Conservation (phyloP, 1,140 invertebrate genomes). For the Rhopalosiphum maidis region DNA sequence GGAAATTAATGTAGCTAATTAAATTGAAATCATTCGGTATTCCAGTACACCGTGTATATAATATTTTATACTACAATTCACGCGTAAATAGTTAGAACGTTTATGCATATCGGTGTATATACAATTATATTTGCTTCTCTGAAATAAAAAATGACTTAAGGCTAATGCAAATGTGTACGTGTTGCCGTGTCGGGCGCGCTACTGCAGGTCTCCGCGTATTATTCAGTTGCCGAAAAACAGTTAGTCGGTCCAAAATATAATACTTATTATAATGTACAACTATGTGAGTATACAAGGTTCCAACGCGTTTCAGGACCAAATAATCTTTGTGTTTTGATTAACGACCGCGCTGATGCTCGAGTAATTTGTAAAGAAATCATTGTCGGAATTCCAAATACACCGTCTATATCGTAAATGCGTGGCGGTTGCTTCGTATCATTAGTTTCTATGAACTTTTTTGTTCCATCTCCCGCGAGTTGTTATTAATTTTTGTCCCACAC, state of each 20-base stretch:
- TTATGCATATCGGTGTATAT: neutral
- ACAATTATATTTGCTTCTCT: neutral
- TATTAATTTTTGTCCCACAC: slow-evolving; percentile 1
- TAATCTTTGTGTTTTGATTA: slow-evolving; percentile 28
- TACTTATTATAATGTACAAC: neutral
- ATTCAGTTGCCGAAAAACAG: neutral
- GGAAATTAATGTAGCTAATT: neutral
- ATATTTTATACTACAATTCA: neutral
- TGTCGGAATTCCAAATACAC: neutral
- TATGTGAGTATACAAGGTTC: neutral
- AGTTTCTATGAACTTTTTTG: neutral
- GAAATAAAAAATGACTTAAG: neutral
- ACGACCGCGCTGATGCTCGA: neutral
- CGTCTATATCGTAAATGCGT: neutral
- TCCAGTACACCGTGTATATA: neutral
- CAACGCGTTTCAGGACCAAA: neutral
- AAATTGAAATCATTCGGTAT: neutral
- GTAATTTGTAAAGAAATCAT: slow-evolving; percentile 36
- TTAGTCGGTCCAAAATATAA: neutral
- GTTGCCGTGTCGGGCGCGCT: neutral
- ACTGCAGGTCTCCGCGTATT: neutral
- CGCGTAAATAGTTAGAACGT: neutral
- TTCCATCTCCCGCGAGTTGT: neutral
- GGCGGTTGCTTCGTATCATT: neutral
- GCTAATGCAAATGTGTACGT: neutral